Percentiles rank a stretch among this genome's conserved stretches.
Conservation (phyloP, 2,888 invertebrate species). For the Thumatha senex region DNA sequence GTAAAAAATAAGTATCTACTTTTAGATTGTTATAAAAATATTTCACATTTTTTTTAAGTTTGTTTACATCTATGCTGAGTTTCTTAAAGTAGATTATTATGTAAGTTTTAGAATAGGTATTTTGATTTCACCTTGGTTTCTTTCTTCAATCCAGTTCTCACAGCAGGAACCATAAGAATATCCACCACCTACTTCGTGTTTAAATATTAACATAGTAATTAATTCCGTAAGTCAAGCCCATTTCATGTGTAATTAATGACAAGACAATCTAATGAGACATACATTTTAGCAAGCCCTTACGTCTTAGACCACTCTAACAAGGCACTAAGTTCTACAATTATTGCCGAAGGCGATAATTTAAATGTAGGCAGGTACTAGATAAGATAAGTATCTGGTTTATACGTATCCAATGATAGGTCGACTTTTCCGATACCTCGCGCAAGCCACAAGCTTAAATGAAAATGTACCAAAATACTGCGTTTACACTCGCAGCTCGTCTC, state of each 20-base stretch:
- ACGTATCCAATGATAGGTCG: not conserved
- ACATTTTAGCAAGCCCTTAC: not conserved
- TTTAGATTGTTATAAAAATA: too few species aligned
- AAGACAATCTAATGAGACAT: not conserved
- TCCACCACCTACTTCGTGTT: too few species aligned
- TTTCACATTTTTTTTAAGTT: too few species aligned
- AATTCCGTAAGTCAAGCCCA: not conserved
- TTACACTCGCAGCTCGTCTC: too few species aligned
- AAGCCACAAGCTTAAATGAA: not conserved
- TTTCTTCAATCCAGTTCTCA: too few species aligned
- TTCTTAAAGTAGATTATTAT: too few species aligned
- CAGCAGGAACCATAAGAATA: too few species aligned
- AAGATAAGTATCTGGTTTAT: not conserved
- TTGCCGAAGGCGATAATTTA: not conserved
- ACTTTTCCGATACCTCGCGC: not conserved
- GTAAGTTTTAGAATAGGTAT: too few species aligned
- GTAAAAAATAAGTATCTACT: too few species aligned
- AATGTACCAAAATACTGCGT: too few species aligned
- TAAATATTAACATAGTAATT: slow-evolving; percentile 1
- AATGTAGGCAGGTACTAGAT: not conserved
- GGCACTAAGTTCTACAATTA: not conserved
- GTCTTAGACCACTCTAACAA: not conserved
- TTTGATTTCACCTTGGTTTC: too few species aligned
- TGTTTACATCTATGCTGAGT: too few species aligned
- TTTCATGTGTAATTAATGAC: not conserved